Conservation (phyloP, 1,140 invertebrate species). For the Leguminivora glycinivorella region DNA sequence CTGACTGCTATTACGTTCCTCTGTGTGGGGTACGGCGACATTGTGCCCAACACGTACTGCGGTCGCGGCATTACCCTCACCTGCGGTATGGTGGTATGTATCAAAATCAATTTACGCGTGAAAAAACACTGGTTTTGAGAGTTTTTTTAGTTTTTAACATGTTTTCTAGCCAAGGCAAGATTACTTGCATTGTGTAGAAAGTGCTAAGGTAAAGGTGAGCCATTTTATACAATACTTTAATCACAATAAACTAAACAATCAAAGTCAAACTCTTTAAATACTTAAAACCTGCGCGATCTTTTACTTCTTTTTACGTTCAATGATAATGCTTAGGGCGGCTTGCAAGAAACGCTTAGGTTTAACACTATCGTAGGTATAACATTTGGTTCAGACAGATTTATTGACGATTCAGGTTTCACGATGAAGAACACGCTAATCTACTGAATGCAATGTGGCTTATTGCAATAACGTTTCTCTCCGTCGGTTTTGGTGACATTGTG, state of each 20-base stretch:
- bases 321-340: constrained; percentile 44
- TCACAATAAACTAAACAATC: constrained; percentile 60
- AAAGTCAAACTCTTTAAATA: constrained; percentile 77
- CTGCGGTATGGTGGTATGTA: constrained; percentile 96
- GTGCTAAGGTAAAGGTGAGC: constrained; percentile 74
- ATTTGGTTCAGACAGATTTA: constrained; percentile 64
- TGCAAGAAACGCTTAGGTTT: constrained; percentile 46
- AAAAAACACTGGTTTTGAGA: constrained; percentile 29
- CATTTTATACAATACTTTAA: constrained; percentile 66
- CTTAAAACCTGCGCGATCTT: constrained; percentile 39
- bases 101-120: constrained; percentile 56
- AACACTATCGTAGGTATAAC: background rate
- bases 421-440: constrained; percentile 97
- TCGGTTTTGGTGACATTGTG: constrained; percentile 99
- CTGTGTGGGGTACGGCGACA: constrained; percentile 90
- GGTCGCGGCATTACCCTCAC: constrained; percentile 93
- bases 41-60: constrained; percentile 97
- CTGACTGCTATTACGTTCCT: constrained; percentile 94
- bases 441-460: constrained; percentile 99
- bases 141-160: constrained; percentile 35
- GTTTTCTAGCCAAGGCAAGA: constrained; percentile 56
- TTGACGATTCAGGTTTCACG: constrained; percentile 90
- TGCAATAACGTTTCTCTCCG: constrained; percentile 98
- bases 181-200: constrained; percentile 61
- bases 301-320: constrained; percentile 43